A percentile compares a stretch with the other conserved stretches of the same genome.
Conservation (phyloP, 2,797 vertebrate species). For the Sibirionetta formosa region DNA sequence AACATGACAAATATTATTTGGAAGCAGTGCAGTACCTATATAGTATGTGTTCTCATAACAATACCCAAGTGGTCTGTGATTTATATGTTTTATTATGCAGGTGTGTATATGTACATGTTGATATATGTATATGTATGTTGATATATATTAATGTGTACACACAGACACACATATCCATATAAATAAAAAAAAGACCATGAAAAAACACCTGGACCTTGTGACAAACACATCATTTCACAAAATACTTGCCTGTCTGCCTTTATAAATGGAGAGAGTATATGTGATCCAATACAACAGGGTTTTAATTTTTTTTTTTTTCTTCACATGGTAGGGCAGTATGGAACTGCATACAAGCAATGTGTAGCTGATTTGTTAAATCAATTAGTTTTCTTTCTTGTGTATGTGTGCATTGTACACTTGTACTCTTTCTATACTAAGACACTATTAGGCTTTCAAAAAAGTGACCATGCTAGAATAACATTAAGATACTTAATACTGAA, state of each 20-base stretch:
- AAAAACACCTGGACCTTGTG: rapidly evolving
- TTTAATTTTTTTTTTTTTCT: not conserved
- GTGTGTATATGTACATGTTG: not conserved
- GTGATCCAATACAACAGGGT: rapidly evolving
- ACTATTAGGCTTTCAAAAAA: not conserved
- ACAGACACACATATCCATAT: not conserved
- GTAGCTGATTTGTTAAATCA: not conserved
- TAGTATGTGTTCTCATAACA: not conserved
- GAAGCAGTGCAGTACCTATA: not conserved
- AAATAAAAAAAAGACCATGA: not conserved
- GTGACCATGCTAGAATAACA: not conserved
- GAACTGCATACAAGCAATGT: not conserved
- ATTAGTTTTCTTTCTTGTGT: not conserved
- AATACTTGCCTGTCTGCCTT: not conserved
- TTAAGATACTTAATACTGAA: not conserved
- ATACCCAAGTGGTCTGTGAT: not conserved
- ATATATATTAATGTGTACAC: not conserved
- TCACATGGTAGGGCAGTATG: not conserved
- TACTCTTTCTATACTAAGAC: not conserved
- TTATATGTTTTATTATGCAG: not conserved
- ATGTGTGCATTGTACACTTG: not conserved
- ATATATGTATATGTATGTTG: too few relatives aligned
- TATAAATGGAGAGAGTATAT: not conserved
- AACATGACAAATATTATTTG: slow-evolving; percentile 82
- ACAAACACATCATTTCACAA: not conserved